Evolutionary conservation across 2,113 vertebrate genomes (phyloP), one percentile per base, ranked within the genome.

Genomic region (Calidris pugnax): DNA sequence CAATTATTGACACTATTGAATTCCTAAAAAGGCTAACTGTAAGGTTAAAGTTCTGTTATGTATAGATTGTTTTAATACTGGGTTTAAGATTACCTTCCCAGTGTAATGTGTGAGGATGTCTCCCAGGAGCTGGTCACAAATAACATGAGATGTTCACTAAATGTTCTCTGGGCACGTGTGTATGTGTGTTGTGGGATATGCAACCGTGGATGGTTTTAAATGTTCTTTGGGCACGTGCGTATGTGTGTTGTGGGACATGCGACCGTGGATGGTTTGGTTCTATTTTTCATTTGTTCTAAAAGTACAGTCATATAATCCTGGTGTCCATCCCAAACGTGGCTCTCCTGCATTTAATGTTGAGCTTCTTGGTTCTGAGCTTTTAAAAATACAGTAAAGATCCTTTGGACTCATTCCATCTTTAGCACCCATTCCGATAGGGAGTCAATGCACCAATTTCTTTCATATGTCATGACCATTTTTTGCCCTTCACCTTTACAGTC

Each of bases 201-300:
- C 4, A 3, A 13, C 39, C 89, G 48, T 22, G 22, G 16, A 4
- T 33, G 48, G 26, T 20, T 72, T 82, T n/a, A n/a, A n/a, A n/a
- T n/a, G n/a, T n/a, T n/a, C n/a, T n/a, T n/a, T n/a, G n/a, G n/a
- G n/a, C n/a, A n/a, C n/a, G n/a, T n/a, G 30, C 2, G 2, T 43
- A 1, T 10, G 8, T 8, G 6, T 3, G 1, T 2, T 56, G 41
- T 75, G 28, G 47, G 48, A 6, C 53, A 17, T 68, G 69, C 4
- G 3, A 13, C 39, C 89, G 48, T 22, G 22, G 16, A 4, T 33
- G 48, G 23, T 20, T 72, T 82, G 43, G 9, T 60, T 59, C 50
- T 69, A 0, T 7, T 79, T 77, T 67, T 60, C 23, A 14, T 50
- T 35, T 69, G 1, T 62, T 88, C 41, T 71, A 51, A 37, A 74